A percentile compares a stretch with the other conserved stretches of the same genome.
Conservation (phyloP, 2,113 vertebrate species). For the Pelodiscus sinensis region DNA sequence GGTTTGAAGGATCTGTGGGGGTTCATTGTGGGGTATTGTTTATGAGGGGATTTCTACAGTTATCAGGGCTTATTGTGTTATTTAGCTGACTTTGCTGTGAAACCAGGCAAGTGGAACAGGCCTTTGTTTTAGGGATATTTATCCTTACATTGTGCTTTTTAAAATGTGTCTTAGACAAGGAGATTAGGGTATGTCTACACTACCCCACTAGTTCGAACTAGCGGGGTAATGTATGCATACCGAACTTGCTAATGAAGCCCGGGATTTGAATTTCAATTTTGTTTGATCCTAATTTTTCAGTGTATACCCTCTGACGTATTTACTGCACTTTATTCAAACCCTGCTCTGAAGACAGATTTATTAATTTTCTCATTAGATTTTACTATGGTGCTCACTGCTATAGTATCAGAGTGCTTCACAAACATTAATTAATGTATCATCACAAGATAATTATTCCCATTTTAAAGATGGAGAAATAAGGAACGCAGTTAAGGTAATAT, state of each 20-base stretch:
- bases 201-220: no score
- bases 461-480: no score
- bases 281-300: neutral
- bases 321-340: neutral
- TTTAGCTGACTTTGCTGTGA: neutral
- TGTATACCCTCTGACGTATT: neutral
- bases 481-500: neutral
- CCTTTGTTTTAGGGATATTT: neutral
- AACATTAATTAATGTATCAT: no score
- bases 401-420: neutral
- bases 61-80: neutral
- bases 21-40: neutral
- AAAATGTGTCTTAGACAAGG: neutral
- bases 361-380: neutral
- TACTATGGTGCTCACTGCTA: neutral
- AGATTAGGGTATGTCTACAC: neutral
- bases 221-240: no score
- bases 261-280: no score
- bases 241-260: no score
- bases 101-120: neutral
- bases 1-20: neutral
- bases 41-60: neutral
- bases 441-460: no score
- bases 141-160: fast-evolving
- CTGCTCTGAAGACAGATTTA: neutral